These are phyloP conservation scores for Zalophus californianus DNA, from an alignment of 2,797 vertebrate genomes.

Conservation along the genomic window DNA sequence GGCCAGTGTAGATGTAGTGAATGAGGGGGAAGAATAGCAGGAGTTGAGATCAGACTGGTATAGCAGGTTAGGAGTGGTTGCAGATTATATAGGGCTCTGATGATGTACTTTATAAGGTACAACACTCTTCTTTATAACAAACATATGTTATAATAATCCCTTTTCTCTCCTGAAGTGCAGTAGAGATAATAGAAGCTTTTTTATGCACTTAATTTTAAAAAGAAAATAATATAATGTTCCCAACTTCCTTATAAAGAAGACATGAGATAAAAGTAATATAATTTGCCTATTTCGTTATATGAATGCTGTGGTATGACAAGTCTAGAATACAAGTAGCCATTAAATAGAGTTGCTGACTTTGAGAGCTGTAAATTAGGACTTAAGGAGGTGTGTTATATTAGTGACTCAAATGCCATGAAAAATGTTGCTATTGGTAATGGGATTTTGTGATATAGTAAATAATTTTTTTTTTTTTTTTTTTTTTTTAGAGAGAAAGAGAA, in stretches of 20 bases:
- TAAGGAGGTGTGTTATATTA: background rate
- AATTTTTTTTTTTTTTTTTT: background rate
- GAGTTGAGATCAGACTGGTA: background rate
- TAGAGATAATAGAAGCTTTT: conserved; percentile 12
- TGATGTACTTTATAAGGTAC: background rate
- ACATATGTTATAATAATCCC: background rate
- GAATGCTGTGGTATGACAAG: background rate
- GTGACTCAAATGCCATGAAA: background rate
- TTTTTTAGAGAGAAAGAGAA: background rate
- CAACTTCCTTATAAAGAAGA: conserved; percentile 16
- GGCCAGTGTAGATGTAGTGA: background rate
- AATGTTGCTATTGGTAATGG: background rate
- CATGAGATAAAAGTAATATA: background rate
- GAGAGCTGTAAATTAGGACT: background rate
- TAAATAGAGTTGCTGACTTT: conserved; percentile 21
- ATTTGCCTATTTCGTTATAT: background rate
- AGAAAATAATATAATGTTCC: background rate
- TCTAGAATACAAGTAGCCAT: background rate
- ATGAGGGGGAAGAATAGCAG: background rate
- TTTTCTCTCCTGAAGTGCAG: background rate
- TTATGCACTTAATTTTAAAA: conserved; percentile 23
- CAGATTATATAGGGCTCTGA: background rate
- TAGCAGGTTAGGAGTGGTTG: background rate
- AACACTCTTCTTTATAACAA: background rate
- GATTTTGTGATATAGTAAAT: background rate